These are phyloP conservation scores for Drosophila mauritiana DNA, from an alignment of 1,140 invertebrate genomes.

Conservation along the genomic window DNA sequence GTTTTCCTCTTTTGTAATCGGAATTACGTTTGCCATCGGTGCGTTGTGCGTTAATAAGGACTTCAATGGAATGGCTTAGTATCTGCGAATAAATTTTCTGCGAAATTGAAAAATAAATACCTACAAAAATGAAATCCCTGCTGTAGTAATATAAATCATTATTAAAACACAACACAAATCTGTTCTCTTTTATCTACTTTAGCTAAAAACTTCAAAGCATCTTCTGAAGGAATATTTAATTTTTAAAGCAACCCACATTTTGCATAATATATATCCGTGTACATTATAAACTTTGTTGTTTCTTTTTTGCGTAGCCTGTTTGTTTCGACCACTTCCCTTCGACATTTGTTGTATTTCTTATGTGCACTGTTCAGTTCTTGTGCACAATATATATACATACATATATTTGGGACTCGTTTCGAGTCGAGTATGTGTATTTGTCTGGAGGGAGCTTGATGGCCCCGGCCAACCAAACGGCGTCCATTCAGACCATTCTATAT, in stretches of 20 bases:
- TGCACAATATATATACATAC: conserved; percentile 22
- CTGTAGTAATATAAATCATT: too few relatives aligned
- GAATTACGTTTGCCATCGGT: conserved; percentile 2
- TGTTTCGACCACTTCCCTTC: conserved; percentile 45
- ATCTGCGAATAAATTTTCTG: too few relatives aligned
- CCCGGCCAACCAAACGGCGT: conserved; percentile 19
- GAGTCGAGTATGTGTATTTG: conserved; percentile 22
- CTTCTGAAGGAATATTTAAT: conserved; percentile 10
- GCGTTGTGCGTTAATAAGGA: not conserved
- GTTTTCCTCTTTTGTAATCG: conserved; percentile 13
- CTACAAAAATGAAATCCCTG: too few relatives aligned
- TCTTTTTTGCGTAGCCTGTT: conserved; percentile 15
- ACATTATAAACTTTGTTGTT: conserved; percentile 9
- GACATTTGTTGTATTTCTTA: conserved; percentile 27
- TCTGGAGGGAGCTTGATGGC: conserved; percentile 14
- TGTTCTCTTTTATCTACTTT: not conserved
- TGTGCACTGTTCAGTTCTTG: conserved; percentile 16
- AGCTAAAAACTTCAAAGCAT: conserved; percentile 11
- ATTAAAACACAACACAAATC: not conserved
- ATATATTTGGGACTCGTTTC: conserved; percentile 22
- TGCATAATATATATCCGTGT: conserved; percentile 11
- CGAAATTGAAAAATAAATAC: not conserved
- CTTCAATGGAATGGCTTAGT: not conserved
- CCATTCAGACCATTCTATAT: conserved; percentile 52
- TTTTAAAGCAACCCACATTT: not conserved